A percentile compares a stretch with the other conserved stretches of the same genome.
Conservation (phyloP, 1,140 invertebrate species). For the Aphaenogaster rudis region DNA sequence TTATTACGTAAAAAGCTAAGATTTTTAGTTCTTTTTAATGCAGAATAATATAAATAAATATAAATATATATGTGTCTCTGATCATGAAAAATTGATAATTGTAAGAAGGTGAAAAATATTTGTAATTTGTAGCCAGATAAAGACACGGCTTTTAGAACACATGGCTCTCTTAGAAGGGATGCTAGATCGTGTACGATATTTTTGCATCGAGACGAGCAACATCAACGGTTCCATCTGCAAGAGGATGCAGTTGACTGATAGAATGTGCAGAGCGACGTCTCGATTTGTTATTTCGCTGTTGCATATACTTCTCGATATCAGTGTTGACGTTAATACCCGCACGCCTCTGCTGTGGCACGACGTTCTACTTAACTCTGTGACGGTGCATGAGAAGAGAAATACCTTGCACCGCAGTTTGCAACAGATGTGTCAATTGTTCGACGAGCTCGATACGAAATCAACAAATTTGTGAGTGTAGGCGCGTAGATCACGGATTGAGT, state of each 20-base stretch:
- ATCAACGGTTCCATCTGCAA: constrained; percentile 71
- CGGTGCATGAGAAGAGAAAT: constrained; percentile 71
- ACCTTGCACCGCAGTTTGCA: constrained; percentile 79
- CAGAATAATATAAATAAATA: not conserved
- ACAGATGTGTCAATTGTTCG: constrained; percentile 83
- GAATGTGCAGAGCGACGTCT: constrained; percentile 79
- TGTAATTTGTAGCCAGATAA: constrained; percentile 83
- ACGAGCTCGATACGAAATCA: constrained; percentile 83
- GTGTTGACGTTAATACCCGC: constrained; percentile 36
- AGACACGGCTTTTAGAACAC: constrained; percentile 92
- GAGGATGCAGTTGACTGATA: constrained; percentile 72
- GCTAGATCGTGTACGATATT: constrained; percentile 90
- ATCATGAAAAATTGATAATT: not conserved
- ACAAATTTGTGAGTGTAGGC: constrained; percentile 84
- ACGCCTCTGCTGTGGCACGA: constrained; percentile 84
- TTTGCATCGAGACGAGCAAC: constrained; percentile 80
- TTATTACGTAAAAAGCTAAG: not conserved
- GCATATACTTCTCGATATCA: constrained; percentile 77
- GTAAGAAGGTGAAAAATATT: not conserved
- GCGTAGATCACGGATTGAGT: constrained; percentile 11
- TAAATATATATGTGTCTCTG: not conserved
- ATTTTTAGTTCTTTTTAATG: not conserved
- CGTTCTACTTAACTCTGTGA: constrained; percentile 81
- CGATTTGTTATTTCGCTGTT: constrained; percentile 79
- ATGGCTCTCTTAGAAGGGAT: constrained; percentile 93